Evolutionary conservation across 2,113 vertebrate species (phyloP).

Genomic region (Excalfactoria chinensis): DNA sequence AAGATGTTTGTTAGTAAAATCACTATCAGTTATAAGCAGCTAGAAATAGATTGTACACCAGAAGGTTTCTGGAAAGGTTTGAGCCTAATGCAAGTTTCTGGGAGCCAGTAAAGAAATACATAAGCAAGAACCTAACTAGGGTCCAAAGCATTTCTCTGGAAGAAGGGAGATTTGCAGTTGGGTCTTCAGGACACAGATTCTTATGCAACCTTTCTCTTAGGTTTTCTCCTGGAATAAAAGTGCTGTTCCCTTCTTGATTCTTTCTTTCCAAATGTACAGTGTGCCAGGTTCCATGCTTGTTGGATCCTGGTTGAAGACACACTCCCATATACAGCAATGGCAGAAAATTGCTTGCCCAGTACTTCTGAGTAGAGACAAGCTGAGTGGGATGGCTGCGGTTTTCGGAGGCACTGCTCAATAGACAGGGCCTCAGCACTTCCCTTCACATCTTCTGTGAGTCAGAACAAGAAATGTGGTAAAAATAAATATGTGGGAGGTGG

Average conservation of each 20-base stretch:
- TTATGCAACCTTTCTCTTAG: neutral
- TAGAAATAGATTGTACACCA: neutral
- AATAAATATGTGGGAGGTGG: conserved; percentile 33
- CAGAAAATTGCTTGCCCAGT: neutral
- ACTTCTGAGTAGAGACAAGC: neutral
- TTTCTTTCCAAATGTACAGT: neutral
- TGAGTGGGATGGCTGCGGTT: neutral
- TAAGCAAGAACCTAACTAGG: neutral
- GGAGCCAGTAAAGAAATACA: neutral
- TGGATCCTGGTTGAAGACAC: neutral
- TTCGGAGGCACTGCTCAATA: neutral
- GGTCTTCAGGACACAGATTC: neutral
- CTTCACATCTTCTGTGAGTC: conserved; percentile 47
- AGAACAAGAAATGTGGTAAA: conserved; percentile 40
- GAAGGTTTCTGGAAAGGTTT: neutral
- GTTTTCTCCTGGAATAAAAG: neutral
- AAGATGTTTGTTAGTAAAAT: neutral
- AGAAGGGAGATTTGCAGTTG: neutral
- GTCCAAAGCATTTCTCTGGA: neutral
- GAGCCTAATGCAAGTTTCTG: neutral
- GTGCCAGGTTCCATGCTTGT: neutral
- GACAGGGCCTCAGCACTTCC: conserved; percentile 13
- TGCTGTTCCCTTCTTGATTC: neutral
- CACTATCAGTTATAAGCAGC: neutral
- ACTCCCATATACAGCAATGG: fast-evolving